These are phyloP conservation scores for Apocrypta bakeri DNA, from an alignment of 1,140 invertebrate species.

Conservation along the genomic window DNA sequence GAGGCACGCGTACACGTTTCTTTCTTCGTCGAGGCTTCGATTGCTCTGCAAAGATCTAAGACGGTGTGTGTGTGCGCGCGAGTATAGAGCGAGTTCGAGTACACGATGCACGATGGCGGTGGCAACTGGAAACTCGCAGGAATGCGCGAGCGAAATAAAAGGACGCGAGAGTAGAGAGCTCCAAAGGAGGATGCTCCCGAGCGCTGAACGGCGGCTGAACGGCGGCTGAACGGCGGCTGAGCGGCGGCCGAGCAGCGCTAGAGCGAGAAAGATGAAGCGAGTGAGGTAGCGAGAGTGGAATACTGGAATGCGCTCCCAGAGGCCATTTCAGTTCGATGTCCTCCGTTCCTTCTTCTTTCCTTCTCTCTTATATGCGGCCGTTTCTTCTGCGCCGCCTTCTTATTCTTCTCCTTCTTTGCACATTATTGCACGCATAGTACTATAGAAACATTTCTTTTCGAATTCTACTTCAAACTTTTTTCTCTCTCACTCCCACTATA, in stretches of 20 bases:
- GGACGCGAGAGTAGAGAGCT: constrained; percentile 22
- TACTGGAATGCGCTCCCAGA: constrained; percentile 68
- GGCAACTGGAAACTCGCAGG: constrained; percentile 57
- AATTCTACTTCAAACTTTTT: too few relatives aligned
- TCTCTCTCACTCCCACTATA: too few relatives aligned
- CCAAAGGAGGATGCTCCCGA: constrained; percentile 8
- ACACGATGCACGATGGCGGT: not conserved
- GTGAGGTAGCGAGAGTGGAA: constrained; percentile 67
- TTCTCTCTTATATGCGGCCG: constrained; percentile 31
- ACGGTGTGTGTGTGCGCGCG: not conserved
- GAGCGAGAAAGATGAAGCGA: constrained; percentile 49
- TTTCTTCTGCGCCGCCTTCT: not conserved
- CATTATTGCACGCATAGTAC: constrained; percentile 18
- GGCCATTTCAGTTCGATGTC: constrained; percentile 75
- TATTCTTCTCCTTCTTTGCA: constrained; percentile 39
- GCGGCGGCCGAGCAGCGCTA: constrained; percentile 3
- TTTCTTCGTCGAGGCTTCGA: not conserved
- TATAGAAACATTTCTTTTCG: too few relatives aligned
- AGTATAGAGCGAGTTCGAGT: not conserved
- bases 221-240: not conserved
- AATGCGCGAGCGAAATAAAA: constrained; percentile 65
- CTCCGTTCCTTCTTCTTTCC: constrained; percentile 56
- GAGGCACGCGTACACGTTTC: not conserved
- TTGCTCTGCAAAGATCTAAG: not conserved
- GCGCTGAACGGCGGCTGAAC: not conserved